phyloP scores from a whole-genome alignment of 1,140 invertebrate genomes.

The Brachionus paranguensis region DNA sequence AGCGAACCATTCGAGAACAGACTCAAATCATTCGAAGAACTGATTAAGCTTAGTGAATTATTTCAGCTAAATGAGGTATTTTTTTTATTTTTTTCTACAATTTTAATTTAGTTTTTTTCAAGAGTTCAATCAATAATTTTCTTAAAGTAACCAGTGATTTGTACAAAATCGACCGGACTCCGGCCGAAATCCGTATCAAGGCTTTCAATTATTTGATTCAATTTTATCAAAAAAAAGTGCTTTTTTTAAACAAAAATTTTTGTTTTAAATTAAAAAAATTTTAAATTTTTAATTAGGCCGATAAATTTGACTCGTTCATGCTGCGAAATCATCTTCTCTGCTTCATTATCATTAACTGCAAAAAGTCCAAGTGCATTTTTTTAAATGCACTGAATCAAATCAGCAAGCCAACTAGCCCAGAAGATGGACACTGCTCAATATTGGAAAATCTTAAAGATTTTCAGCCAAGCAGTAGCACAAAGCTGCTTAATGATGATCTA shows the following conservation, averaged over 20 bases:
- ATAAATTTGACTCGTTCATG: constrained; percentile 35
- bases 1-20: neutral
- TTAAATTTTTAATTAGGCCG: neutral
- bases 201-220: constrained; percentile 26
- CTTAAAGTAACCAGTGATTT: constrained; percentile 21
- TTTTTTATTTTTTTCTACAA: neutral
- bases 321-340: neutral
- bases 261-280: neutral
- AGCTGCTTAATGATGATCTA: neutral
- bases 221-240: constrained; percentile 27
- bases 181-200: neutral
- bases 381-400: neutral
- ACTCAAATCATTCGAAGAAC: constrained; percentile 12
- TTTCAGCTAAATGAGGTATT: constrained; percentile 1
- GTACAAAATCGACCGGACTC: constrained; percentile 15
- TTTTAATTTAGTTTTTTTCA: neutral
- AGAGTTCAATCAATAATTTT: neutral
- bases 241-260: neutral
- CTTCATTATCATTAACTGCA: constrained; percentile 8
- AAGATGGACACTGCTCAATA: neutral
- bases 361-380: constrained; percentile 8
- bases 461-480: neutral
- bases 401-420: neutral
- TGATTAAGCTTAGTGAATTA: neutral
- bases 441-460: neutral